Conservation (phyloP, 2,797 vertebrate genomes). For the Rhinatrema bivittatum region DNA sequence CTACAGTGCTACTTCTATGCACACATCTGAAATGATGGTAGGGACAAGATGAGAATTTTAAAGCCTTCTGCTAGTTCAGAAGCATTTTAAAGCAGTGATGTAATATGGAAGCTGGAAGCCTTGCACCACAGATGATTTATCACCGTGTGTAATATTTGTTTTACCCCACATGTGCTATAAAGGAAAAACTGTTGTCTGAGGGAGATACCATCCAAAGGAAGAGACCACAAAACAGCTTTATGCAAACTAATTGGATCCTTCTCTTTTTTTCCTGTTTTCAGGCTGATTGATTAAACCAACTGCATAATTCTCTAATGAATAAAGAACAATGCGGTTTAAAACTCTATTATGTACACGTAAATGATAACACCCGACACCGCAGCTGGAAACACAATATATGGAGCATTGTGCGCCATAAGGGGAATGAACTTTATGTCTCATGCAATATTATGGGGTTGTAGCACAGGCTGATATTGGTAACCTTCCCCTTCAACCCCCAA, state of each 20-base stretch:
- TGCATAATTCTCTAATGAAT: constrained; percentile 20
- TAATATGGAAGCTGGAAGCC: constrained; percentile 24
- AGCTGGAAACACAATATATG: no score
- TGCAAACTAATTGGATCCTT: constrained; percentile 46
- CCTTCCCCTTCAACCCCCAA: no score
- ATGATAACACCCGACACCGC: no score
- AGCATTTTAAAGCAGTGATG: constrained; percentile 30
- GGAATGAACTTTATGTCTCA: no score
- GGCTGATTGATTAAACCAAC: constrained; percentile 38
- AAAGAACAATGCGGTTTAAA: constrained; percentile 31
- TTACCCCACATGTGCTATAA: constrained; percentile 35
- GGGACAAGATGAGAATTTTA: constrained; percentile 31
- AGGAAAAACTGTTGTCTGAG: constrained; percentile 51
- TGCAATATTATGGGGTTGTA: no score
- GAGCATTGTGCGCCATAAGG: no score
- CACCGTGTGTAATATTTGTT: constrained; percentile 30
- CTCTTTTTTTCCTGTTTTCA: constrained; percentile 20
- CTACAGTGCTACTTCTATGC: constrained; percentile 32
- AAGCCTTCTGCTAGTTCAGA: constrained; percentile 35
- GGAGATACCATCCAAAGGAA: constrained; percentile 42
- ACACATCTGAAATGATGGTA: constrained; percentile 31
- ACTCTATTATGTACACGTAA: no score
- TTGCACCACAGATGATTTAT: constrained; percentile 24
- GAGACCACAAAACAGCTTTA: constrained; percentile 49
- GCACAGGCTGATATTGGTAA: no score